Percentiles rank a stretch among this genome's conserved stretches.
Evolutionary conservation across 2,113 vertebrate genomes (phyloP).

Genomic region (Recurvirostra avosetta): DNA sequence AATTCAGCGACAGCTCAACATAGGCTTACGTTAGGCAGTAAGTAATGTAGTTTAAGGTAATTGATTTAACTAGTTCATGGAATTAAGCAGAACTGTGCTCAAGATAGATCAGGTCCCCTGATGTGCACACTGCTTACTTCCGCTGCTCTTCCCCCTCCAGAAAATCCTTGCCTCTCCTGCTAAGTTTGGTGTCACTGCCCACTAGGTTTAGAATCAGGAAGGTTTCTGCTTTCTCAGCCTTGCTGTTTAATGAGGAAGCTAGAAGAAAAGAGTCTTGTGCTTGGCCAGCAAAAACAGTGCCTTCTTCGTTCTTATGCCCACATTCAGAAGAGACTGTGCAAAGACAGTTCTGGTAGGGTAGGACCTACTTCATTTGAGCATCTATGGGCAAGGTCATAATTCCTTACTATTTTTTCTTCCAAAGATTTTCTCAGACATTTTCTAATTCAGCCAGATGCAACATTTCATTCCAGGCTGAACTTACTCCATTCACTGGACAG

Average conservation of each 20-base stretch:
- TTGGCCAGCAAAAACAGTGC: background rate
- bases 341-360: background rate
- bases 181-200: background rate
- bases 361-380: background rate
- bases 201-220: background rate
- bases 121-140: background rate
- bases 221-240: background rate
- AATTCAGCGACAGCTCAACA: background rate
- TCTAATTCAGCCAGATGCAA: background rate
- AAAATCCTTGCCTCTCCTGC: background rate
- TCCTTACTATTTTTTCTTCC: background rate
- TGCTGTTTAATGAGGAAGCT: background rate
- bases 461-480: background rate
- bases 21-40: background rate
- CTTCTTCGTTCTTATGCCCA: background rate
- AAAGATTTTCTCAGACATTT: background rate
- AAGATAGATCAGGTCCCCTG: background rate
- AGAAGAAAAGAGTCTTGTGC: background rate
- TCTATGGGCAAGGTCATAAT: background rate
- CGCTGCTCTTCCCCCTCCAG: background rate
- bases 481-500: background rate
- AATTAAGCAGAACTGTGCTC: background rate
- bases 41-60: background rate
- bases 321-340: background rate
- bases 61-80: background rate